These are phyloP conservation scores for Conchocele bisecta DNA, from an alignment of 2,888 invertebrate species.

Conservation along the genomic window DNA sequence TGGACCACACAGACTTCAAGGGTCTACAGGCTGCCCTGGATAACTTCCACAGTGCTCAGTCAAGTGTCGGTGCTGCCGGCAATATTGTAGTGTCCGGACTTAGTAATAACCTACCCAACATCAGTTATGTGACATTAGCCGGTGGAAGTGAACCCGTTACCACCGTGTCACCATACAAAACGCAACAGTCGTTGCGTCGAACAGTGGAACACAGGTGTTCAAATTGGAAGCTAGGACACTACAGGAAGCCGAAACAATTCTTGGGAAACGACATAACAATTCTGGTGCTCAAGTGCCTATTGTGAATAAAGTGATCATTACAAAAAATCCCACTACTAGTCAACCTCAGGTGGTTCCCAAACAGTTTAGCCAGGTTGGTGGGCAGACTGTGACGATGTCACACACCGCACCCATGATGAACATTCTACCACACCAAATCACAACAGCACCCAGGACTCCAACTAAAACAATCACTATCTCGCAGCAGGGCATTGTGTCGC, in stretches of 20 bases:
- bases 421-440: slow-evolving; percentile 45
- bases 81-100: too few relatives aligned
- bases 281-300: slow-evolving; percentile 59
- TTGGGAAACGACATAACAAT: slow-evolving; percentile 6
- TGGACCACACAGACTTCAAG: slow-evolving; percentile 31
- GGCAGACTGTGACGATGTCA: slow-evolving; percentile 53
- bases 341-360: slow-evolving; percentile 76
- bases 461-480: slow-evolving; percentile 87
- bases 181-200: too few relatives aligned
- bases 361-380: slow-evolving; percentile 55
- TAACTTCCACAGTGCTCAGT: slow-evolving; percentile 29
- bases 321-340: slow-evolving; percentile 77
- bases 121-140: too few relatives aligned
- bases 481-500: slow-evolving; percentile 84
- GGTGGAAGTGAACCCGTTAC: too few relatives aligned
- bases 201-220: too few relatives aligned
- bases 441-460: slow-evolving; percentile 67
- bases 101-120: too few relatives aligned
- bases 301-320: slow-evolving; percentile 81
- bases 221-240: too few relatives aligned
- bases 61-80: too few relatives aligned
- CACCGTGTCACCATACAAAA: too few relatives aligned
- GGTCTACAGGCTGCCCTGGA: slow-evolving; percentile 45
- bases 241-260: too few relatives aligned
- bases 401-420: slow-evolving; percentile 41